Evolutionary conservation across 2,888 invertebrate genomes (phyloP).

Genomic region (Dryadula phaetusa): DNA sequence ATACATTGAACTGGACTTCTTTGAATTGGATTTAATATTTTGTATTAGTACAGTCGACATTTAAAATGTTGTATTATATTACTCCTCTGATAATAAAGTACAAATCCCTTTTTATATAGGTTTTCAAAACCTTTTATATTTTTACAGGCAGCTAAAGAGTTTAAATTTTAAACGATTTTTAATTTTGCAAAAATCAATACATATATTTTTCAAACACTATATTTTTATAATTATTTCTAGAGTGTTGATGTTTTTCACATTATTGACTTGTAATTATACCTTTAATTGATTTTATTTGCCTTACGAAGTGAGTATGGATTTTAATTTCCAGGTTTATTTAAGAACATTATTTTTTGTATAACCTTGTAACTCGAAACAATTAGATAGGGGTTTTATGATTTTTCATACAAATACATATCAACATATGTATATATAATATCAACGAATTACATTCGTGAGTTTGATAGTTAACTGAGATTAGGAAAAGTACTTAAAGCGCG

Average conservation of each 20-base stretch:
- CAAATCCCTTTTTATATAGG: neutral
- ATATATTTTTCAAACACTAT: neutral
- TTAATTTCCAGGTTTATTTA: too few relatives aligned
- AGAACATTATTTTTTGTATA: too few relatives aligned
- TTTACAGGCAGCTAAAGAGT: neutral
- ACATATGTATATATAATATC: neutral
- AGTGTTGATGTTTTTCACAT: neutral
- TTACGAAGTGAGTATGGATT: too few relatives aligned
- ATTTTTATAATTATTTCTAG: neutral
- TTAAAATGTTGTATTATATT: neutral
- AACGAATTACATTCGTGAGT: constrained; percentile 10
- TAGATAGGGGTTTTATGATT: neutral
- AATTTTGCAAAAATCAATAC: neutral
- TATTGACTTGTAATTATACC: neutral
- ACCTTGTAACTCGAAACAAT: neutral
- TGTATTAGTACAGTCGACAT: too few relatives aligned
- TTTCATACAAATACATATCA: neutral
- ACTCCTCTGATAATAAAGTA: neutral
- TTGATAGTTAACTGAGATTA: constrained; percentile 21
- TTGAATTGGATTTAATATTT: constrained; percentile 1
- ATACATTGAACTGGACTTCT: too few relatives aligned
- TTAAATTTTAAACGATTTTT: neutral
- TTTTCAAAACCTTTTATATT: neutral
- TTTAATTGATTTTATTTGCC: neutral
- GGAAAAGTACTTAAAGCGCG: constrained; percentile 11